Percentiles rank a stretch among this genome's conserved stretches.
phyloP scores from a whole-genome alignment of 1,140 invertebrate species.

The Drosophila orosa region DNA sequence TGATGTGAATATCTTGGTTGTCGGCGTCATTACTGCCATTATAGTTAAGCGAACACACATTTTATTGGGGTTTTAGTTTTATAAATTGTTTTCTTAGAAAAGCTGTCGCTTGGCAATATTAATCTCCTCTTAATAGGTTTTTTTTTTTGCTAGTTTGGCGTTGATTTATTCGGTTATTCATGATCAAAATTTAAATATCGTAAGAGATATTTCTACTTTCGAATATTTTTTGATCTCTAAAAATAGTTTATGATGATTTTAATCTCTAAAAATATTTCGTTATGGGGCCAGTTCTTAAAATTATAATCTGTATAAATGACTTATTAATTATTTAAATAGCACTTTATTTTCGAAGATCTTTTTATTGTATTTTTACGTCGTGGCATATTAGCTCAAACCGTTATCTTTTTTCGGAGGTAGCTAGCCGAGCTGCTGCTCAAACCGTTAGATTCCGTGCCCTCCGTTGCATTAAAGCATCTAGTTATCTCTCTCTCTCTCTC shows the following conservation, averaged over 20 bases:
- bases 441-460: too few relatives aligned
- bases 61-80: slow-evolving; percentile 15
- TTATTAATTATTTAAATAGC: background rate
- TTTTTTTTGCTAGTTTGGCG: background rate
- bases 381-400: too few relatives aligned
- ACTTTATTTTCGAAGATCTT: background rate
- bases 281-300: background rate
- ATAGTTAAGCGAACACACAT: slow-evolving; percentile 7
- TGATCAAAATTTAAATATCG: background rate
- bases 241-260: background rate
- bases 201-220: background rate
- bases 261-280: background rate
- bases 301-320: background rate
- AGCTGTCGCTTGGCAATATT: background rate
- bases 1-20: background rate
- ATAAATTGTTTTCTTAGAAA: slow-evolving; percentile 14
- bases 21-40: slow-evolving; percentile 13
- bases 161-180: slow-evolving; percentile 1
- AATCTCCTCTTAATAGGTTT: background rate
- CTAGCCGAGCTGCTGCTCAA: too few relatives aligned
- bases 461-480: slow-evolving; percentile 11
- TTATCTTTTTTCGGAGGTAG: too few relatives aligned
- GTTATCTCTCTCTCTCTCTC: slow-evolving; percentile 13
- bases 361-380: background rate
- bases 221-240: background rate